Base-by-base conservation (phyloP, 1,140 invertebrate genomes). In the Aphidius gifuensis region DNA sequence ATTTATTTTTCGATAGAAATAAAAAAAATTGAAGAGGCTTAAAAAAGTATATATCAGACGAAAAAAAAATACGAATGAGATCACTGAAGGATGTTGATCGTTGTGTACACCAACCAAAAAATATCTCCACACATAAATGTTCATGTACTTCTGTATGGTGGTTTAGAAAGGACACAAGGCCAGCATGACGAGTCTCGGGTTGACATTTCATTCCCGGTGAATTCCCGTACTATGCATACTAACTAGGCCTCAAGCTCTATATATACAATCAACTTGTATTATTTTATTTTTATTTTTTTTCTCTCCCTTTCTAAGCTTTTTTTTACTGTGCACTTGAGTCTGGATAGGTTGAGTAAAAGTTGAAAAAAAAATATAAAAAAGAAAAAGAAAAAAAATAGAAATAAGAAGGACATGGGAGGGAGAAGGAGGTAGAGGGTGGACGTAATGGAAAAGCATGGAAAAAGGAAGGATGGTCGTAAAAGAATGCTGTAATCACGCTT, bases 171-270 rank as follows among this genome's bases (percentile, higher is more conserved):
- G 47, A 38, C 74, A 77, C 71, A 73, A 71, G 71, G 71, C 72
- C 69, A 67, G 71, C 74, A 80, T 79, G 78, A 80, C 78, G 77
- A 78, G 78, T 77, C 76, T 78, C 74, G 76, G 72, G 78, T 78
- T 80, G 78, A 79, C 78, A 73, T 80, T 79, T 80, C 78, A 80
- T 80, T 80, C 77, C 77, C 75, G 75, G 72, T 70, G 71, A 78
- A 80, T 73, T 79, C 77, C 76, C 78, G 78, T 70, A 79, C 77
- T 77, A 80, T 80, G 78, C 78, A 80, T 80, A 80, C 78, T 79
- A 80, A 80, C 78, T 80, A 80, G 77, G 70, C 68, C 72, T 71
- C 68, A 70, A 69, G 70, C 69, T 72, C 23, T 32, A 32, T 4
- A 32, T 32, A 32, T 32, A 32, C 23, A 32, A 32, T 32, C 23